A percentile compares a stretch with the other conserved stretches of the same genome.
Conservation (phyloP, 2,888 invertebrate genomes). For the Oscheius sp. region DNA sequence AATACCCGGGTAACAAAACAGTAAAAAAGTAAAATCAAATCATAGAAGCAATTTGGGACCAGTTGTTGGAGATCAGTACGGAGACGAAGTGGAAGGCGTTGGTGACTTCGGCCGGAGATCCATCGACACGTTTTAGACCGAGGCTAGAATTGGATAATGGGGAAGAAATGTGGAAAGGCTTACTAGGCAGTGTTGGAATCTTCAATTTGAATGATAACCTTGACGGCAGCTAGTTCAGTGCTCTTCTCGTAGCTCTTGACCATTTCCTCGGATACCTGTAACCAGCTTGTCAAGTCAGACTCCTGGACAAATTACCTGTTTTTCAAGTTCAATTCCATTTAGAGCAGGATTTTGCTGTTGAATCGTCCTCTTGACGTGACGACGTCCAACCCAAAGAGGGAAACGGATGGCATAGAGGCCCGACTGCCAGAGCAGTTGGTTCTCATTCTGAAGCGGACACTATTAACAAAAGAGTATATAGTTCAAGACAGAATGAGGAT, state of each 20-base stretch:
- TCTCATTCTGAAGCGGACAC: background rate
- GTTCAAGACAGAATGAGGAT: background rate
- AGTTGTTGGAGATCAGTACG: conserved; percentile 15
- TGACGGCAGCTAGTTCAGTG: background rate
- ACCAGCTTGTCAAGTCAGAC: background rate
- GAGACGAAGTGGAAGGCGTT: conserved; percentile 26
- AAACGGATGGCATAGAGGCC: conserved; percentile 7
- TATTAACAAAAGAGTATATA: background rate
- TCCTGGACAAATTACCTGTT: background rate
- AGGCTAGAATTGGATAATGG: conserved; percentile 14
- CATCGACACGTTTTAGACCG: conserved; percentile 9
- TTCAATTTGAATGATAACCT: background rate
- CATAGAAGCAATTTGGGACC: background rate
- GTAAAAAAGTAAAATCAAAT: conserved; percentile 1
- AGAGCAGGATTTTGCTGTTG: background rate
- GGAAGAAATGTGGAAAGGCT: background rate
- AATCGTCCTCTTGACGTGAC: conserved; percentile 36
- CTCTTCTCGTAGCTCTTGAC: background rate
- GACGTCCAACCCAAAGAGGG: conserved; percentile 38
- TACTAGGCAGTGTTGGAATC: background rate
- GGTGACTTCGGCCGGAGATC: conserved; percentile 16
- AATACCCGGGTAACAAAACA: too few species aligned
- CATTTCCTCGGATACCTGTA: conserved; percentile 21
- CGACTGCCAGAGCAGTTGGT: background rate
- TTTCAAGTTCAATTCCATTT: conserved; percentile 13